A percentile compares a stretch with the other conserved stretches of the same genome.
Evolutionary conservation across 2,113 vertebrate genomes (phyloP).

Genomic region (Perognathus longimembris): DNA sequence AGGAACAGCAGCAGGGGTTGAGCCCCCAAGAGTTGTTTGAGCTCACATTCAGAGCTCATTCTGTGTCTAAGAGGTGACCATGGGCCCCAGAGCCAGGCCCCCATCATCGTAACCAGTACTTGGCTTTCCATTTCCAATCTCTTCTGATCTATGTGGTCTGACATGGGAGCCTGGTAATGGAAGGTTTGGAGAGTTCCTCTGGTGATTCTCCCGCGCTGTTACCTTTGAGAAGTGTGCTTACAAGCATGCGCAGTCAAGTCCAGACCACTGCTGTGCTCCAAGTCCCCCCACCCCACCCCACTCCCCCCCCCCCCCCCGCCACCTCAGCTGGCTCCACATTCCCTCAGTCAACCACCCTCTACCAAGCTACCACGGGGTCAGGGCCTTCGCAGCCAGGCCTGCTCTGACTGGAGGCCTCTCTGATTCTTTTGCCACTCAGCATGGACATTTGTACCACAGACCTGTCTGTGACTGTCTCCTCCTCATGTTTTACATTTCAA

Average conservation of each 20-base stretch:
- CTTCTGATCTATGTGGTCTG: not conserved
- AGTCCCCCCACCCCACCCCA: not conserved
- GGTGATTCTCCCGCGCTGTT: not conserved
- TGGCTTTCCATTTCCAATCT: not conserved
- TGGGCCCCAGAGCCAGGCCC: not conserved
- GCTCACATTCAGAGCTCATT: not conserved
- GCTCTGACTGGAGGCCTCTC: not conserved
- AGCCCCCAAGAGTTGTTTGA: not conserved
- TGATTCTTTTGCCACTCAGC: not conserved
- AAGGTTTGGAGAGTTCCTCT: not conserved
- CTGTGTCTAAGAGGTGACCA: not conserved
- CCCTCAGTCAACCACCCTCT: not conserved
- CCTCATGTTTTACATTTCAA: not conserved
- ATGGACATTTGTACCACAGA: not conserved
- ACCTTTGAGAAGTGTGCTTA: not conserved
- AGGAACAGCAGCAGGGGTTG: not conserved
- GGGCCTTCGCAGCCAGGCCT: too few species aligned
- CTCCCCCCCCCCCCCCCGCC: too few species aligned
- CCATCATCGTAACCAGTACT: not conserved
- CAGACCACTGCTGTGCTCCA: fast-evolving
- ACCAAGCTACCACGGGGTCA: too few species aligned
- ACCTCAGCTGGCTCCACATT: not conserved
- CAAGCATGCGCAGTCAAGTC: not conserved
- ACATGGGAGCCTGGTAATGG: not conserved
- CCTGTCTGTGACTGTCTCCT: not conserved